These are phyloP conservation scores for Chamaedrilus cognettii DNA, from an alignment of 2,888 invertebrate species.

Conservation along the genomic window DNA sequence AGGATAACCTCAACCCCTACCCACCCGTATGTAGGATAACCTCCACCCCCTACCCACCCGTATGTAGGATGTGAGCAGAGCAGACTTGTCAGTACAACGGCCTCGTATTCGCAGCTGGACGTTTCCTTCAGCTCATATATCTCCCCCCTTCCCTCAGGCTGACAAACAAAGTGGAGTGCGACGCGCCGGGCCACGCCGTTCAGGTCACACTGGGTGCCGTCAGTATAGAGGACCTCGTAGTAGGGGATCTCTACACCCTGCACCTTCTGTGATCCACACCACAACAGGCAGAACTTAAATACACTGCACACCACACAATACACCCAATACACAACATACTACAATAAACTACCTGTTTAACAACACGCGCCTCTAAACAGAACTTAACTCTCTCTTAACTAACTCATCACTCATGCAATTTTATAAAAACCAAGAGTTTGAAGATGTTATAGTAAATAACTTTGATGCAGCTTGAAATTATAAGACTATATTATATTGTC, in stretches of 20 bases:
- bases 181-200: slow-evolving; percentile 80
- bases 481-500: too few relatives aligned
- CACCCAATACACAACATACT: too few relatives aligned
- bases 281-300: not conserved
- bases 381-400: too few relatives aligned
- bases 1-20: too few relatives aligned
- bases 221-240: slow-evolving; percentile 73
- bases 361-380: too few relatives aligned
- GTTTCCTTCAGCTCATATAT: slow-evolving; percentile 91
- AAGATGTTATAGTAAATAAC: too few relatives aligned
- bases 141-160: slow-evolving; percentile 82
- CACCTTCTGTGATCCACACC: slow-evolving; percentile 62
- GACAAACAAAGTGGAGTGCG: slow-evolving; percentile 77
- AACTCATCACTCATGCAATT: too few relatives aligned
- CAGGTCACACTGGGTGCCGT: slow-evolving; percentile 90
- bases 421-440: not conserved
- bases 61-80: slow-evolving; percentile 88
- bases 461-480: too few relatives aligned
- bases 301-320: too few relatives aligned
- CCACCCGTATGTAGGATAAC: too few relatives aligned
- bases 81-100: slow-evolving; percentile 81
- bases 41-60: too few relatives aligned
- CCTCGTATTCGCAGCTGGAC: slow-evolving; percentile 93
- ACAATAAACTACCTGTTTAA: too few relatives aligned
- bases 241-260: slow-evolving; percentile 89